Evolutionary conservation across 2,888 invertebrate species (phyloP).

Genomic region (Cordilura impudica): DNA sequence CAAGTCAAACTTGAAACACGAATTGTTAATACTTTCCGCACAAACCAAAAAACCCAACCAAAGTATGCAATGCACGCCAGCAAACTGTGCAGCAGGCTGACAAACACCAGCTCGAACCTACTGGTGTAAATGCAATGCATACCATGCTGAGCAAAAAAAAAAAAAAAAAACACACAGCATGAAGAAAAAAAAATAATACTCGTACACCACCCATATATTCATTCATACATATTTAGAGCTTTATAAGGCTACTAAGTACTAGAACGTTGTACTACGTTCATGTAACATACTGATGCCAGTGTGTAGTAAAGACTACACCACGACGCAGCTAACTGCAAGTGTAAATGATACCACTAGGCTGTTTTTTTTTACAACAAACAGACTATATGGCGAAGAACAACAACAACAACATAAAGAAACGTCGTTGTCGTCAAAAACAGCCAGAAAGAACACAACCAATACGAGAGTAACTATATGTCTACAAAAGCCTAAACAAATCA

Average conservation of each 20-base stretch:
- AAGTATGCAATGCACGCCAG: slow-evolving; percentile 76
- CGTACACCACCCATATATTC: slow-evolving; percentile 47
- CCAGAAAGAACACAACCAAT: slow-evolving; percentile 12
- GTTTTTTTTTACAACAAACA: slow-evolving; percentile 49
- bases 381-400: slow-evolving; percentile 30
- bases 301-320: slow-evolving; percentile 49
- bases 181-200: slow-evolving; percentile 3
- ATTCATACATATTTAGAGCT: slow-evolving; percentile 41
- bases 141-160: neutral
- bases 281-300: slow-evolving; percentile 1
- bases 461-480: slow-evolving; percentile 18
- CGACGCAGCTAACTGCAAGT: slow-evolving; percentile 62
- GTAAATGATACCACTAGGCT: slow-evolving; percentile 61
- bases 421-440: slow-evolving; percentile 42
- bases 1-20: slow-evolving; percentile 56
- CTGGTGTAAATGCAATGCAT: slow-evolving; percentile 65
- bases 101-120: slow-evolving; percentile 64
- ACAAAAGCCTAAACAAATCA: slow-evolving; percentile 58
- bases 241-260: slow-evolving; percentile 36
- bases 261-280: neutral
- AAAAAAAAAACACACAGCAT: neutral
- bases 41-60: slow-evolving; percentile 73
- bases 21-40: slow-evolving; percentile 60
- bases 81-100: slow-evolving; percentile 72
- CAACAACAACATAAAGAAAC: slow-evolving; percentile 7